Evolutionary conservation across 1,140 invertebrate species (phyloP).

Genomic region (Drosophila busckii): DNA sequence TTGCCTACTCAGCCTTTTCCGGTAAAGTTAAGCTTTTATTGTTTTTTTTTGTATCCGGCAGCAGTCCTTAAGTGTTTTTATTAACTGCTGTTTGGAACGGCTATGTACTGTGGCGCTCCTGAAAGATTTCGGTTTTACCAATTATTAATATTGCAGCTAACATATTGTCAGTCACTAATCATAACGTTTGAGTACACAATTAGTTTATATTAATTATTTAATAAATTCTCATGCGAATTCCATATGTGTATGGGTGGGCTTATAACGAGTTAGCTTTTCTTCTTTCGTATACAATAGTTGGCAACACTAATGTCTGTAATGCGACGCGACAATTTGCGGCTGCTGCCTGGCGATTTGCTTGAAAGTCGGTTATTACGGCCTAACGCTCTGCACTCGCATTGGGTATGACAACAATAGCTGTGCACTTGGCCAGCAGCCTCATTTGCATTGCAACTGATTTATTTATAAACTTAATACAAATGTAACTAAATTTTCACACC

Average conservation of each 20-base stretch:
- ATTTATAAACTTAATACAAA: constrained; percentile 10
- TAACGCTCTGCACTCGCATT: constrained; percentile 3
- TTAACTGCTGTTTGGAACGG: constrained; percentile 4
- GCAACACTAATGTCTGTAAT: constrained; percentile 59
- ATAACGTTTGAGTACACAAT: no score
- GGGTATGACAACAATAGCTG: background rate
- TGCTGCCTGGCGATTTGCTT: constrained; percentile 19
- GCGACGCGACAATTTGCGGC: constrained; percentile 59
- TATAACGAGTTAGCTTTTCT: constrained; percentile 2
- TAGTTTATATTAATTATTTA: no score
- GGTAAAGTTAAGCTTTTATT: constrained; percentile 27
- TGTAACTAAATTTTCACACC: constrained; percentile 54
- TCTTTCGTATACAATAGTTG: constrained; percentile 32
- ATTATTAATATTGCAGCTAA: background rate
- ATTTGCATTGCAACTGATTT: constrained; percentile 1
- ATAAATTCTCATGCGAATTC: no score
- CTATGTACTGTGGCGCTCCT: constrained; percentile 8
- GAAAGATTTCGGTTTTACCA: background rate
- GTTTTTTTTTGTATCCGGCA: no score
- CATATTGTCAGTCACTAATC: no score
- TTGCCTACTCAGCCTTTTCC: constrained; percentile 58
- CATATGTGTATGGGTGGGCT: background rate
- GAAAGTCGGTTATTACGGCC: constrained; percentile 7
- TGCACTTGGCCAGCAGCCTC: background rate
- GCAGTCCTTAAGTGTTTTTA: constrained; percentile 15